Conservation (phyloP, 1,140 invertebrate species). For the Neodiprion fabricii region DNA sequence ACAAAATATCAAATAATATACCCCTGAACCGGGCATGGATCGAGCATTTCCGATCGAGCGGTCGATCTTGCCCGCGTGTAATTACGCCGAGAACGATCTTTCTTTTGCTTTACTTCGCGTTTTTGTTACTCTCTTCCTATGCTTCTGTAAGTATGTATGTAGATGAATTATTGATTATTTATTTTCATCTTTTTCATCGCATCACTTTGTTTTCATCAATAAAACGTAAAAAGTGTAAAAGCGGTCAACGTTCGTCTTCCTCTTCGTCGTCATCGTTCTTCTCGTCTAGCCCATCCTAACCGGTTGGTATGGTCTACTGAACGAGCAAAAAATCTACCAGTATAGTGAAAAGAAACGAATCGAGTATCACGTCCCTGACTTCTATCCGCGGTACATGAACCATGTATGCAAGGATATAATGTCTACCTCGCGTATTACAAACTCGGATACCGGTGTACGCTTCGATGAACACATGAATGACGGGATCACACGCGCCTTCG, state of each 20-base stretch:
- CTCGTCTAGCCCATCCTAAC: constrained; percentile 1
- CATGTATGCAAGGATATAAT: no score
- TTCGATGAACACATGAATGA: no score
- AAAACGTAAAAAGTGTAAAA: not conserved
- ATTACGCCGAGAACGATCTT: not conserved
- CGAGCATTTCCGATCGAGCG: not conserved
- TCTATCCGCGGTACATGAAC: no score
- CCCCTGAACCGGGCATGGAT: not conserved
- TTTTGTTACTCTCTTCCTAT: no score
- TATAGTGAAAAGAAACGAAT: not conserved
- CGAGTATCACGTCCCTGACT: not conserved
- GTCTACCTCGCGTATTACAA: no score
- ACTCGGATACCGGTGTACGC: no score
- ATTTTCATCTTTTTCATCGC: not conserved
- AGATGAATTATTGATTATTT: no score
- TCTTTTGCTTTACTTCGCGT: no score
- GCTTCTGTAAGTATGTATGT: no score
- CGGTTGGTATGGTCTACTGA: not conserved
- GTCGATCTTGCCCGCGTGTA: not conserved
- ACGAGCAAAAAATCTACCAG: constrained; percentile 1
- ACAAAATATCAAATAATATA: not conserved
- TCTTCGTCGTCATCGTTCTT: not conserved
- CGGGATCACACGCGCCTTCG: not conserved
- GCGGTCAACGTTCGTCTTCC: not conserved
- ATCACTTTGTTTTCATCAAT: not conserved